Percentiles rank a stretch among this genome's conserved stretches.
Evolutionary conservation across 2,888 invertebrate genomes (phyloP).

Genomic region (Notocelia uddmanniana): DNA sequence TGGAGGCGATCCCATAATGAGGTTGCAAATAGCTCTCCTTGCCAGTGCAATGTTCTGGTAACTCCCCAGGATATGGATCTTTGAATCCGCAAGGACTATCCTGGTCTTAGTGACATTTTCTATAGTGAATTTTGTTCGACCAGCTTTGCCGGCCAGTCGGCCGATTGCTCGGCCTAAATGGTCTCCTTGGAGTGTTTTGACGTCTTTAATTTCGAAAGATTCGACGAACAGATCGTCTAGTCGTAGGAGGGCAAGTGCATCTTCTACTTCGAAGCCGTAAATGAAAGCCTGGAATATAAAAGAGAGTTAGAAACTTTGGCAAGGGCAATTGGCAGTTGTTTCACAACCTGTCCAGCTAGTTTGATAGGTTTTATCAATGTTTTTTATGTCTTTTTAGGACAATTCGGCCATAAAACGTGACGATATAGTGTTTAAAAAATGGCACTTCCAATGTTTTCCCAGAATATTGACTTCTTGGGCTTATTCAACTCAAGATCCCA

Average conservation of each 20-base stretch:
- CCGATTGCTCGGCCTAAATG: slow-evolving; percentile 98
- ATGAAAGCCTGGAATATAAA: slow-evolving; percentile 90
- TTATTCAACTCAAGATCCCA: too few species aligned
- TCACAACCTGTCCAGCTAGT: neutral
- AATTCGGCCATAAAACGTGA: too few species aligned
- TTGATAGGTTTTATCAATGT: too few species aligned
- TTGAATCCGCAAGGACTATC: slow-evolving; percentile 98
- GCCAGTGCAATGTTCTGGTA: slow-evolving; percentile 98
- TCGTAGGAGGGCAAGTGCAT: slow-evolving; percentile 96
- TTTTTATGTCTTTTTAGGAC: too few species aligned
- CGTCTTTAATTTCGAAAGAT: slow-evolving; percentile 98
- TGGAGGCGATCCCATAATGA: slow-evolving; percentile 98
- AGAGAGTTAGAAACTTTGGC: slow-evolving; percentile 1
- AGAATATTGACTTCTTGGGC: too few species aligned
- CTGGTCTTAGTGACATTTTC: slow-evolving; percentile 99
- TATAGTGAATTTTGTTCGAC: slow-evolving; percentile 98
- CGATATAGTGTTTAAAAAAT: too few species aligned
- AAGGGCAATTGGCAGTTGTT: neutral
- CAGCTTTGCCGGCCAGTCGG: slow-evolving; percentile 98
- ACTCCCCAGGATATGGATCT: slow-evolving; percentile 98
- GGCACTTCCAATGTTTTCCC: too few species aligned
- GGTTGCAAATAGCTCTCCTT: slow-evolving; percentile 96
- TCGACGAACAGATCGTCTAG: slow-evolving; percentile 99
- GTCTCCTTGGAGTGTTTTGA: slow-evolving; percentile 97
- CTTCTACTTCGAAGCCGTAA: slow-evolving; percentile 98